phyloP scores from a whole-genome alignment of 2,113 vertebrate genomes.

The Oxyruncus cristatus region DNA sequence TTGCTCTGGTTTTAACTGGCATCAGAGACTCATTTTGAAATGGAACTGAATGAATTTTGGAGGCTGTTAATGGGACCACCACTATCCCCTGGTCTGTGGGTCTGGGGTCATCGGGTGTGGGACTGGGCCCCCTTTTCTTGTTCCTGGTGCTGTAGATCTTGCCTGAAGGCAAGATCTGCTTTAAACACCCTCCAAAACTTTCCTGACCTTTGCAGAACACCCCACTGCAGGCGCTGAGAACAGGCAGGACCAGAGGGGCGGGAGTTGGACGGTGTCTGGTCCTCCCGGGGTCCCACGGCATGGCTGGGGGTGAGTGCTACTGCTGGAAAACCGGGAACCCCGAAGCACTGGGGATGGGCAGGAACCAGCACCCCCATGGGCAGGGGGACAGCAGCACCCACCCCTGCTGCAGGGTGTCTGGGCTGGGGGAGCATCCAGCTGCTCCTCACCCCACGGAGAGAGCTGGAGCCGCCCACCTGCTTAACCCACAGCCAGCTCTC shows the following conservation, averaged over 20 bases:
- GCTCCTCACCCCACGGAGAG: background rate
- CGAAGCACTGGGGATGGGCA: background rate
- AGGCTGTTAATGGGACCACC: background rate
- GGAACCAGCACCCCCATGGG: background rate
- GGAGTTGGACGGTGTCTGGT: background rate
- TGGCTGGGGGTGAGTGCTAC: background rate
- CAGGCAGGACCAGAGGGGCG: background rate
- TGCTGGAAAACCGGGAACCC: background rate
- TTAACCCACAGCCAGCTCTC: background rate
- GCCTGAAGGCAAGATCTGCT: background rate
- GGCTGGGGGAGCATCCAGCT: rapidly evolving
- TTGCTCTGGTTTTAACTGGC: background rate
- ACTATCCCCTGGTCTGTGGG: rapidly evolving
- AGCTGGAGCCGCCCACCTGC: background rate
- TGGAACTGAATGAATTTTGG: background rate
- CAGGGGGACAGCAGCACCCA: background rate
- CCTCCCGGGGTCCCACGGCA: background rate
- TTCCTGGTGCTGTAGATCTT: background rate
- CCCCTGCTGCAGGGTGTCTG: background rate
- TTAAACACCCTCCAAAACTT: background rate
- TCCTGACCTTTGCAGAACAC: background rate
- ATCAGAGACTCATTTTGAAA: background rate
- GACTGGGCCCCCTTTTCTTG: background rate
- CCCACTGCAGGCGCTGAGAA: background rate
- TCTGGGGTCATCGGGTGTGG: background rate